phyloP scores from a whole-genome alignment of 23 tunicate species.

The Halocynthia roretzi region DNA sequence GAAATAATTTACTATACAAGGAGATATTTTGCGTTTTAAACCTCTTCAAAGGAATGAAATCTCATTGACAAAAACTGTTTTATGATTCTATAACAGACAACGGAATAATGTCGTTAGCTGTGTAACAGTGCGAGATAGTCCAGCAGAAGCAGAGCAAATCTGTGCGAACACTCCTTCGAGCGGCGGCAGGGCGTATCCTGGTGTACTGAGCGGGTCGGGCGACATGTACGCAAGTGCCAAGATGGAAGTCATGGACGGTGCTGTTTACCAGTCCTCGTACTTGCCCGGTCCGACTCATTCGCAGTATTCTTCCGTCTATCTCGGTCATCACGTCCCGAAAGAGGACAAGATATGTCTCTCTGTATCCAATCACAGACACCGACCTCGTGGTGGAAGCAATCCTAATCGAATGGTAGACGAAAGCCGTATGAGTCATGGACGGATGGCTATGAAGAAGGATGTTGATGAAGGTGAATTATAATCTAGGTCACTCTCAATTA shows the following conservation, averaged over 20 bases:
- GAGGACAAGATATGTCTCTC: neutral
- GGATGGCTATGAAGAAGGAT: conserved; percentile 2
- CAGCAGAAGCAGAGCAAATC: conserved; percentile 49
- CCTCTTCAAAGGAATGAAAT: neutral
- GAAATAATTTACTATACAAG: no score
- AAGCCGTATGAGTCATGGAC: neutral
- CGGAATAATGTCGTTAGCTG: conserved; percentile 60
- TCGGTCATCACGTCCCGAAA: neutral
- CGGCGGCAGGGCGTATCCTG: conserved; percentile 7
- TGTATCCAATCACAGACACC: neutral
- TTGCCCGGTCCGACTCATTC: neutral
- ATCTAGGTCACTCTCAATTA: neutral
- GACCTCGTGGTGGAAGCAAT: neutral
- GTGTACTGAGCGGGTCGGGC: neutral
- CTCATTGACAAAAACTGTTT: neutral
- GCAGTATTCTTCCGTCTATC: neutral
- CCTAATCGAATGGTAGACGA: neutral
- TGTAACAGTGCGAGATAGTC: conserved; percentile 72
- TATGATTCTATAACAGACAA: conserved; percentile 19
- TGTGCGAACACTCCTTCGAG: conserved; percentile 20
- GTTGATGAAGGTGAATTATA: neutral
- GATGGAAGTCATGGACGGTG: conserved; percentile 18
- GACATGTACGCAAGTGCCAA: conserved; percentile 4
- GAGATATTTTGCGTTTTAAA: no score
- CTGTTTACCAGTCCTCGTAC: neutral